Conservation (phyloP, 30 jellyfish, hydroid and myxozoan genomes). For the Pelagia noctiluca region DNA sequence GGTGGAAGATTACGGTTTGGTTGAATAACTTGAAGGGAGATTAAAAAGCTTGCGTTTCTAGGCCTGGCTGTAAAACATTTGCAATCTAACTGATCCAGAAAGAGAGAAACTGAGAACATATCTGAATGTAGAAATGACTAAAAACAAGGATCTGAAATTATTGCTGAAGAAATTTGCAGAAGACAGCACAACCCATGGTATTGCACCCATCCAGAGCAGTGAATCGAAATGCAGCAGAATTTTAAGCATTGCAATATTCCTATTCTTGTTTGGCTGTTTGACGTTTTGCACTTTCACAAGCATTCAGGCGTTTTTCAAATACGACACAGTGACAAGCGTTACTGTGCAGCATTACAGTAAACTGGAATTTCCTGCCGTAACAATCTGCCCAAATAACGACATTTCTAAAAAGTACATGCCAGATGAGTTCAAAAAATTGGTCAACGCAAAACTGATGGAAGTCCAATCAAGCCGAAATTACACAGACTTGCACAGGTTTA, state of each 20-base stretch:
- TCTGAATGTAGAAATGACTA: too few species aligned
- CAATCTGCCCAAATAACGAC: constrained; percentile 45
- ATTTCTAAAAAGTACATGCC: constrained; percentile 24
- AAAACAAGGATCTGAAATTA: neutral
- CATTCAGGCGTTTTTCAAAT: constrained; percentile 15
- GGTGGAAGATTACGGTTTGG: too few species aligned
- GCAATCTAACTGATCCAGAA: too few species aligned
- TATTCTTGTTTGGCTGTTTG: constrained; percentile 14
- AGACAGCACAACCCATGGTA: constrained; percentile 50
- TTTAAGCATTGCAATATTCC: neutral
- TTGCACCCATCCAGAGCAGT: constrained; percentile 26
- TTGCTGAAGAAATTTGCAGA: constrained; percentile 19
- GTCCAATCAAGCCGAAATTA: neutral
- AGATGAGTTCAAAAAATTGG: neutral
- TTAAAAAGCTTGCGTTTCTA: too few species aligned
- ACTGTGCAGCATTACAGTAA: neutral
- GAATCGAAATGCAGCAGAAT: neutral
- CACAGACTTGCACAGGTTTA: neutral
- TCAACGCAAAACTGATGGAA: neutral
- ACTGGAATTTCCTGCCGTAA: constrained; percentile 54
- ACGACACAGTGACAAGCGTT: constrained; percentile 27
- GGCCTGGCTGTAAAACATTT: too few species aligned
- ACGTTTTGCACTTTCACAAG: neutral
- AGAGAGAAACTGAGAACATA: too few species aligned
- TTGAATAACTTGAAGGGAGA: too few species aligned